phyloP scores from a whole-genome alignment of 1,140 invertebrate genomes.

The Orussus abietinus region DNA sequence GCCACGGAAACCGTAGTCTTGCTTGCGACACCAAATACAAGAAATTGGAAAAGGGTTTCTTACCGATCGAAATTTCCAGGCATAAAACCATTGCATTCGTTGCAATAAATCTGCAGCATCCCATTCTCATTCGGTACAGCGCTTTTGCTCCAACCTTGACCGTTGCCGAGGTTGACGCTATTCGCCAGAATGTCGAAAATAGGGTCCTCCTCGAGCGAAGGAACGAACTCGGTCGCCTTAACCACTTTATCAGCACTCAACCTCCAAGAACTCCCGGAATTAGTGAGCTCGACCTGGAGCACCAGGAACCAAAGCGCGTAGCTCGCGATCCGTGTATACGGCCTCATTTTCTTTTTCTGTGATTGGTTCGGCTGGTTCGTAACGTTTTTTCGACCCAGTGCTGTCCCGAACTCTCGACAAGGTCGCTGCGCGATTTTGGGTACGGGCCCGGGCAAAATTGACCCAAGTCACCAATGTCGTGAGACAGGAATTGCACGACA shows the following conservation, averaged over 20 bases:
- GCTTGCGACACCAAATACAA: not conserved
- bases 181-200: constrained; percentile 45
- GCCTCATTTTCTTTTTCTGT: constrained; percentile 31
- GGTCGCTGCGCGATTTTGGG: too few relatives aligned
- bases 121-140: constrained; percentile 34
- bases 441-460: too few relatives aligned
- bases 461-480: too few relatives aligned
- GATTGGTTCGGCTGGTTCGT: too few relatives aligned
- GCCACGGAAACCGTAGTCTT: too few relatives aligned
- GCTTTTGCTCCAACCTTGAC: constrained; percentile 44
- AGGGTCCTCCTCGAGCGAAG: constrained; percentile 36
- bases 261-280: constrained; percentile 47
- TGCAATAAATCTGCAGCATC: constrained; percentile 41
- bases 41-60: constrained; percentile 7
- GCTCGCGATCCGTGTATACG: constrained; percentile 30
- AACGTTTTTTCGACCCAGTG: too few relatives aligned
- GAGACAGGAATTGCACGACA: too few relatives aligned
- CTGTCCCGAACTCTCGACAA: too few relatives aligned
- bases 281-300: constrained; percentile 42
- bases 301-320: constrained; percentile 44
- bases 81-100: constrained; percentile 40
- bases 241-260: constrained; percentile 44
- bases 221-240: constrained; percentile 36
- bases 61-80: constrained; percentile 38
- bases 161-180: constrained; percentile 31